phyloP scores from a whole-genome alignment of 2,113 vertebrate species.

The Apus apus region DNA sequence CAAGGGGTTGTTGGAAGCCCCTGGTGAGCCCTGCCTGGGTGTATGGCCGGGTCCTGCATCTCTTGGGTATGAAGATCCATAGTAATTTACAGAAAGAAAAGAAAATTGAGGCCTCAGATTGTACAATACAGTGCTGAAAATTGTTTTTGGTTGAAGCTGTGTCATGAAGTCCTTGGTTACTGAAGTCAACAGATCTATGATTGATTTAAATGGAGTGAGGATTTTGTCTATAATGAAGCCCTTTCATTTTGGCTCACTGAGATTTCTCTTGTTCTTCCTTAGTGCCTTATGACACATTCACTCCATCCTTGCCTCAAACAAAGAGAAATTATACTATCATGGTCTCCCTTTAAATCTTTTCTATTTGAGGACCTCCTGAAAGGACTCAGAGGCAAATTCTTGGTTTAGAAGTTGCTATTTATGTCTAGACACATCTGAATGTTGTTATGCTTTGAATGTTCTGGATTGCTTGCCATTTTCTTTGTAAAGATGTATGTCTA shows the following conservation, averaged over 20 bases:
- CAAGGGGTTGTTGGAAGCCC: not conserved
- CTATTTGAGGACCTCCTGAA: constrained; percentile 31
- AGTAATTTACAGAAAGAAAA: not conserved
- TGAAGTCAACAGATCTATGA: not conserved
- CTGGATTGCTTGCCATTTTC: constrained; percentile 27
- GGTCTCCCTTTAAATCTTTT: constrained; percentile 35
- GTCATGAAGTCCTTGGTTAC: constrained; percentile 4
- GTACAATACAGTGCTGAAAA: not conserved
- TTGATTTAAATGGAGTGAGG: not conserved
- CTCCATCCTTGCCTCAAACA: constrained; percentile 46
- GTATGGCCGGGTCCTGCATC: not conserved
- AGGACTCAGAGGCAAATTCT: constrained; percentile 55
- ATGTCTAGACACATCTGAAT: constrained; percentile 57
- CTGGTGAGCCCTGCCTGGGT: not conserved
- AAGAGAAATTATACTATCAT: constrained; percentile 60
- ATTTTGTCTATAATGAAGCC: constrained; percentile 27
- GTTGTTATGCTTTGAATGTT: not conserved
- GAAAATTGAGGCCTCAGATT: not conserved
- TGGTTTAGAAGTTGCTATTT: constrained; percentile 60
- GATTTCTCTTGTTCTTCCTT: constrained; percentile 41
- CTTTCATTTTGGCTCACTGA: constrained; percentile 45
- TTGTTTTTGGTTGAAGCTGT: not conserved
- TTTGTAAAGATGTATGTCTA: not conserved
- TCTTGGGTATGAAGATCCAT: not conserved
- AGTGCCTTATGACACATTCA: constrained; percentile 46